Evolutionary conservation across 2,888 invertebrate genomes (phyloP).

Genomic region (Melipona bicolor): DNA sequence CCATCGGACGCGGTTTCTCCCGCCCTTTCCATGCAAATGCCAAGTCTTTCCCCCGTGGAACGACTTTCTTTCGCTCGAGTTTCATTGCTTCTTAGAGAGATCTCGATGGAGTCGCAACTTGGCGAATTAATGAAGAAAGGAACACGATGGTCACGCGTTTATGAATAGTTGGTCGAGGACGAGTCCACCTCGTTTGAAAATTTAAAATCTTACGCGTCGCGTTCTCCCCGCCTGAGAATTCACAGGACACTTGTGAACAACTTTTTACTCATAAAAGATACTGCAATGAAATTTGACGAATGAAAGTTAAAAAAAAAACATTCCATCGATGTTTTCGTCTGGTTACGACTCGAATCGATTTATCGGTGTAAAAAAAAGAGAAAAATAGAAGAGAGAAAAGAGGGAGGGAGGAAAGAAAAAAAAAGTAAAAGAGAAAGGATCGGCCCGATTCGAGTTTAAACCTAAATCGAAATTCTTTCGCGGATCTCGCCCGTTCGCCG

Average conservation of each 20-base stretch:
- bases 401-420: no score
- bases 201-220: background rate
- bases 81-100: conserved; percentile 13
- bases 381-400: no score
- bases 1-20: background rate
- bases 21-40: conserved; percentile 20
- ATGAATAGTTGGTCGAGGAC: background rate
- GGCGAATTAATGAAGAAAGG: conserved; percentile 11
- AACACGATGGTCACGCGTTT: background rate
- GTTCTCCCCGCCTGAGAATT: background rate
- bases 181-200: background rate
- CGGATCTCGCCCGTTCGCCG: background rate
- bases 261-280: no score
- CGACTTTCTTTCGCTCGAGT: background rate
- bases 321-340: background rate
- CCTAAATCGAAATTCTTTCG: conserved; percentile 43
- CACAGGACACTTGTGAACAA: no score
- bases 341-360: background rate
- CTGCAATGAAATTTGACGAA: no score
- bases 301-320: no score
- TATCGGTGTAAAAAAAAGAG: background rate
- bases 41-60: background rate
- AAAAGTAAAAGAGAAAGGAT: background rate
- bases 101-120: background rate
- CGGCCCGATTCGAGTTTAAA: conserved; percentile 13